Base-by-base conservation (phyloP, 2,888 invertebrate genomes). In the Asteroscopus sphinx region DNA sequence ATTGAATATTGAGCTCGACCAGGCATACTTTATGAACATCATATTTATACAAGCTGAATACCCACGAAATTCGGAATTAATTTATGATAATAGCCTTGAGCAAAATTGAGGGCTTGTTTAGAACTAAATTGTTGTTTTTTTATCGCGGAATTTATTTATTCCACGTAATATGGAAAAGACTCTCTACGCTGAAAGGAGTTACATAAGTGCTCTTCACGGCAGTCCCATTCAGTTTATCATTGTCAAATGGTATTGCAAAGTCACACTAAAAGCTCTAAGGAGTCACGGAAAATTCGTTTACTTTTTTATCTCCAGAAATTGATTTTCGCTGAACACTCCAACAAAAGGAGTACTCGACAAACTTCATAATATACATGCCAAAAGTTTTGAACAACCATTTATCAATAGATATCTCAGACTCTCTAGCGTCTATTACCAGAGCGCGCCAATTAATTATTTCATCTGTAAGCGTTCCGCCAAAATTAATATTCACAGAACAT, bases 221-320 rank as follows among this genome's bases (percentile, higher is more conserved):
- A 54, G 65, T 56, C 49, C 75, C 68, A 76, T 81, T 84, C 78
- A 78, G 64, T 64, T 76, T 62, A 71, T 76, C 79, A 79, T 75
- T 74, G 76, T 76, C 74, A 65, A 66, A 66, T 64, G 42, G 68
- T 64, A 66, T 66, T 57, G 65, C 64, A 54, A 71, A 76, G 63
- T 79, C 79, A 56, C 73, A 77, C 79, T 82, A 77, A 81, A 81
- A 82, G 80, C 79, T 63, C 76, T 73, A 71, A 74, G 67, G 60
- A 55, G 63, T 69, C 66, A 64, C 62, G 68, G 49, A 26, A 79
- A 70, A 61, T 54, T 44, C 69, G 59, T 70, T 75, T 77, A 71
- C 72, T 75, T 78, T 21, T 72, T 73, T 74, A 76, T 75, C 48
- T 63, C n/a, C n/a, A 42, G 40, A 68, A 58, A 63, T 61, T 17